Base-by-base conservation (phyloP, 2,888 invertebrate genomes). In the Lasioglossum calceatum region DNA sequence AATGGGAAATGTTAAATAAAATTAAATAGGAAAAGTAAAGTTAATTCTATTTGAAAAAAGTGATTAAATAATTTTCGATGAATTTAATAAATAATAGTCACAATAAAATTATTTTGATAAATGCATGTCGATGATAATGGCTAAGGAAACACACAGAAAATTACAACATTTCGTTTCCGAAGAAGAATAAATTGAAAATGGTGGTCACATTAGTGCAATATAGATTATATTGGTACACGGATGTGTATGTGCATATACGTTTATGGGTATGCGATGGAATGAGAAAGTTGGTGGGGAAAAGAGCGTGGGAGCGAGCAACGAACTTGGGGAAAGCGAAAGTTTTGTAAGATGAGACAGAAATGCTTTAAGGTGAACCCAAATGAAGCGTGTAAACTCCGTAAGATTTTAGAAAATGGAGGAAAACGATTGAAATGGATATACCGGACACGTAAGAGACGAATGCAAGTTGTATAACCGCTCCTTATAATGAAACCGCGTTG, bases 291-390 rank as follows among this genome's bases (percentile, higher is more conserved):
- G 50, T 54, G 32, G 54, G 74, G 74, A 58, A 75, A 75, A 75
- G 74, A 75, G 74, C 74, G 74, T 75, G 74, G 74, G 74, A 75
- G 74, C 74, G 74, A 75, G 74, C 54, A 75, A 54, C 54, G 50
- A 75, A 75, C 74, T 75, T 75, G 36, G 74, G 23, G 74, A 75
- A 75, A 75, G 74, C 50, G 74, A 75, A 75, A 75, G 74, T 75
- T 50, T 75, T 54, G 36, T 54, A 36, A 39, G 74, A 75, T 75
- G 39, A 54, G 74, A 54, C 36, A 75, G 74, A 75, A 50, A 54
- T 54, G 54, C 23, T 54, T 54, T 54, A 54, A 75, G 74, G 54
- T 58, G 74, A 58, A 39, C 10, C 10, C 32, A 54, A 75, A 75
- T 75, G 36, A 42, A 54, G 32, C 50, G 54, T 72, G 50, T 73